Percentiles rank a stretch among this genome's conserved stretches.
phyloP scores from a whole-genome alignment of 1,140 invertebrate species.

The Medauroidea extradentata region DNA sequence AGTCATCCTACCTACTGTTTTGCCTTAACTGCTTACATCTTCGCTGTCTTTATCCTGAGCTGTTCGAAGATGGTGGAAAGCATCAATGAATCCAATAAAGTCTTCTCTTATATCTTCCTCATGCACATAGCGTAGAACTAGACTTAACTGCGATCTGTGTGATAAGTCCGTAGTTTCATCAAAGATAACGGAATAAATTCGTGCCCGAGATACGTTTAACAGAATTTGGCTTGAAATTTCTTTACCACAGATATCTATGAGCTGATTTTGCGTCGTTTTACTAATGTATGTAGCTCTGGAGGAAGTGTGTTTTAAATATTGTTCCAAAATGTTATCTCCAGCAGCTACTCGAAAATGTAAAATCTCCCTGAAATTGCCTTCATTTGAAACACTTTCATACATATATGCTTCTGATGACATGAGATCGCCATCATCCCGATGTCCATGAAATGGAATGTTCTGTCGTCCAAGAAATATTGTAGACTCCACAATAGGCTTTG shows the following conservation, averaged over 20 bases:
- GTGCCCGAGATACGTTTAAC: conserved; percentile 5
- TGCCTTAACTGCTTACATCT: background rate
- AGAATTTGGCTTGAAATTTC: conserved; percentile 19
- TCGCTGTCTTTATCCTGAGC: background rate
- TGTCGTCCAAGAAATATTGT: too few relatives aligned
- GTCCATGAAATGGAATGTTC: conserved; percentile 20
- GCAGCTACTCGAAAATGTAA: conserved; percentile 19
- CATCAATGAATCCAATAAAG: conserved; percentile 23
- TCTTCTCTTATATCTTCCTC: conserved; percentile 19
- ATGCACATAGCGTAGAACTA: conserved; percentile 23
- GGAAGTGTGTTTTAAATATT: conserved; percentile 12
- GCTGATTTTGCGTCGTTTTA: conserved; percentile 24
- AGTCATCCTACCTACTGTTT: too few relatives aligned
- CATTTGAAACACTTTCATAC: conserved; percentile 8
- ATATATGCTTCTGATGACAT: background rate
- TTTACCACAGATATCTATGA: conserved; percentile 19
- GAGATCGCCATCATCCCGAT: conserved; percentile 15
- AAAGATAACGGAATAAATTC: conserved; percentile 18
- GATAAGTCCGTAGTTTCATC: conserved; percentile 24
- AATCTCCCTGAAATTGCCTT: conserved; percentile 25
- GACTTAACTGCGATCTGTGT: conserved; percentile 19
- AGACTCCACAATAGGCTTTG: conserved; percentile 21
- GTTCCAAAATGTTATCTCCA: conserved; percentile 19
- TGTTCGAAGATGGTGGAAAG: background rate
- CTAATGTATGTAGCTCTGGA: conserved; percentile 21